Percentiles rank a stretch among this genome's conserved stretches.
phyloP scores from a whole-genome alignment of 2,113 vertebrate species.

The Zapus hudsonius region DNA sequence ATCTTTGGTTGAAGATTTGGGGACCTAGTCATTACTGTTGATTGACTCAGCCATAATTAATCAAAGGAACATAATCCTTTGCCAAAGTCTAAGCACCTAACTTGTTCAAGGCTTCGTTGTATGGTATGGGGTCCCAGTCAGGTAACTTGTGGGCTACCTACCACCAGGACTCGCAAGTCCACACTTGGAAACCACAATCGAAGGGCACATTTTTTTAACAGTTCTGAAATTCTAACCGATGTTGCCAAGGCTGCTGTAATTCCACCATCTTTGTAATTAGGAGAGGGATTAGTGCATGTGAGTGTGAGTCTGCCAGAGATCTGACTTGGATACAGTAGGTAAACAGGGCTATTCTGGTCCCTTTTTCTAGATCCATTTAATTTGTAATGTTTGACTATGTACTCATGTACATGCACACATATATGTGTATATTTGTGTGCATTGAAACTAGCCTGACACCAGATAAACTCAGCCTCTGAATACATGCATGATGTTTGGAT shows the following conservation, averaged over 20 bases:
- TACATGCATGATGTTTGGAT: background rate
- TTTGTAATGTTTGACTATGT: background rate
- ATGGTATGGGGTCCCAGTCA: background rate
- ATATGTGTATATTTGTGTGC: background rate
- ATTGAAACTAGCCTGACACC: background rate
- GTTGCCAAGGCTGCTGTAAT: background rate
- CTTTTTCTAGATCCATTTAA: background rate
- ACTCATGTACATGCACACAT: accelerated
- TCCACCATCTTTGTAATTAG: background rate
- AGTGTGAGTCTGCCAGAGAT: background rate
- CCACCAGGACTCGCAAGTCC: background rate
- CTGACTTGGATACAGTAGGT: background rate
- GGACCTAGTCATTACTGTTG: background rate
- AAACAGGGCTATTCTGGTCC: background rate
- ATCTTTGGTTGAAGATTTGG: constrained; percentile 24
- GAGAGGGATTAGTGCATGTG: background rate
- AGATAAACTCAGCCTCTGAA: background rate
- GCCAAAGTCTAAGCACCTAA: background rate
- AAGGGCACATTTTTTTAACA: background rate
- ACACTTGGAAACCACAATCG: background rate
- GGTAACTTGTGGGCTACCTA: background rate
- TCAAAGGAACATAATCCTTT: background rate
- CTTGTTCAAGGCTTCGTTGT: background rate
- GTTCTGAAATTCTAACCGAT: constrained; percentile 43
- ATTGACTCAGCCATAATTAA: background rate